Evolutionary conservation across 2,888 invertebrate species (phyloP).

Genomic region (Patella depressa): DNA sequence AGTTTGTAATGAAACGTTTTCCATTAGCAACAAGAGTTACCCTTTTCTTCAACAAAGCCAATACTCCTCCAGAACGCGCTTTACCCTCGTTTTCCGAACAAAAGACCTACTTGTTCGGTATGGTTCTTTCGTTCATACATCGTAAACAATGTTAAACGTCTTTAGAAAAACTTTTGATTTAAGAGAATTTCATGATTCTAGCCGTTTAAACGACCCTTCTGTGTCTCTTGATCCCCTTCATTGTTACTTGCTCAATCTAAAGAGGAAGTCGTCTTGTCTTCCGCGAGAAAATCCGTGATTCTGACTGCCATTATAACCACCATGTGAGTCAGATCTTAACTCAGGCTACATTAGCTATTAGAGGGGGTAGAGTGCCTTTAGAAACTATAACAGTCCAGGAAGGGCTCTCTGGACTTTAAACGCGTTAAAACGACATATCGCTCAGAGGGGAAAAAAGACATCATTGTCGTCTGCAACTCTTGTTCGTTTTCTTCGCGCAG

Average conservation of each 20-base stretch:
- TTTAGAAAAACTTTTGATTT: constrained; percentile 6
- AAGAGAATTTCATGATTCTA: constrained; percentile 1
- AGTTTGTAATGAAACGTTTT: not conserved
- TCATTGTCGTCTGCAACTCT: not conserved
- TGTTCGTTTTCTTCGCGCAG: not conserved
- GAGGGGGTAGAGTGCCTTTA: not conserved
- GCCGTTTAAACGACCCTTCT: constrained; percentile 2
- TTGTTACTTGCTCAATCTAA: too few species aligned
- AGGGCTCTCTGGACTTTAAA: not conserved
- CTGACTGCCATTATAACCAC: not conserved
- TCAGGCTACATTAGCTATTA: constrained; percentile 6
- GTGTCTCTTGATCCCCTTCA: not conserved
- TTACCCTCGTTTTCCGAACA: not conserved
- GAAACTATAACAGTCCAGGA: not conserved
- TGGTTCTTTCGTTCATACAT: not conserved
- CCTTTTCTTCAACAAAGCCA: constrained; percentile 7
- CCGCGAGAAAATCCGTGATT: too few species aligned
- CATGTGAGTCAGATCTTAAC: constrained; percentile 2
- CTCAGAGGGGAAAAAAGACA: not conserved
- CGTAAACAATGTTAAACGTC: not conserved
- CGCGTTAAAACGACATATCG: constrained; percentile 1
- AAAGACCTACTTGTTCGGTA: not conserved
- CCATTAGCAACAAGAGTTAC: constrained; percentile 12
- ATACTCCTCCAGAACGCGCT: not conserved
- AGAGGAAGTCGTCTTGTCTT: too few species aligned